Percentiles rank a stretch among this genome's conserved stretches.
These are phyloP conservation scores for Brachypalpus laphriformis DNA, from an alignment of 2,888 invertebrate genomes.

Conservation along the genomic window DNA sequence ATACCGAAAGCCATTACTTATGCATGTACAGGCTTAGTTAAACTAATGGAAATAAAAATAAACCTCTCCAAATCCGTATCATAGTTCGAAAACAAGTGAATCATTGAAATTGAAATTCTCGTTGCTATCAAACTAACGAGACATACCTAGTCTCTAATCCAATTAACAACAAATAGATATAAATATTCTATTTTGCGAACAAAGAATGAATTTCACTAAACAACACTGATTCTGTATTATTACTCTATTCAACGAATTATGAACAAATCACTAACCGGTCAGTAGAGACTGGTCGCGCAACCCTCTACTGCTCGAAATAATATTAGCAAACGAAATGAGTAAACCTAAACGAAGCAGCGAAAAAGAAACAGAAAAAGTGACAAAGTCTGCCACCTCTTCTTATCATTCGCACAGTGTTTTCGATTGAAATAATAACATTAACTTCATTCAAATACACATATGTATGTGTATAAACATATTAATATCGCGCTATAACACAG, in stretches of 20 bases:
- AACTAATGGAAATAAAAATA: neutral
- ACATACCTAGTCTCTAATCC: neutral
- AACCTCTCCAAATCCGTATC: neutral
- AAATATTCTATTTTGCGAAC: neutral
- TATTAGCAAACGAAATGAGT: slow-evolving; percentile 2
- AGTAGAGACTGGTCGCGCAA: slow-evolving; percentile 1
- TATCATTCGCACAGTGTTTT: neutral
- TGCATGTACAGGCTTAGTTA: neutral
- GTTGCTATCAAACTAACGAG: neutral
- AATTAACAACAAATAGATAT: neutral
- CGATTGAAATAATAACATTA: neutral
- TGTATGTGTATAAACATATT: neutral
- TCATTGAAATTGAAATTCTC: neutral
- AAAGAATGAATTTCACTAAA: neutral
- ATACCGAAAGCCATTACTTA: neutral
- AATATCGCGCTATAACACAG: neutral
- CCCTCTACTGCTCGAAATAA: neutral
- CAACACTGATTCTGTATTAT: neutral
- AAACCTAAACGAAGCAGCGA: neutral
- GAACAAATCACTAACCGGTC: slow-evolving; percentile 27
- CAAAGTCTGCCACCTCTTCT: neutral
- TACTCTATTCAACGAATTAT: neutral
- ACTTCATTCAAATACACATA: neutral
- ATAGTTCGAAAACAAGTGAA: neutral
- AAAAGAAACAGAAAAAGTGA: neutral